Evolutionary conservation across 2,113 vertebrate species (phyloP), one percentile per base, ranked within the genome.

Genomic region (Phyllostomus hastatus): DNA sequence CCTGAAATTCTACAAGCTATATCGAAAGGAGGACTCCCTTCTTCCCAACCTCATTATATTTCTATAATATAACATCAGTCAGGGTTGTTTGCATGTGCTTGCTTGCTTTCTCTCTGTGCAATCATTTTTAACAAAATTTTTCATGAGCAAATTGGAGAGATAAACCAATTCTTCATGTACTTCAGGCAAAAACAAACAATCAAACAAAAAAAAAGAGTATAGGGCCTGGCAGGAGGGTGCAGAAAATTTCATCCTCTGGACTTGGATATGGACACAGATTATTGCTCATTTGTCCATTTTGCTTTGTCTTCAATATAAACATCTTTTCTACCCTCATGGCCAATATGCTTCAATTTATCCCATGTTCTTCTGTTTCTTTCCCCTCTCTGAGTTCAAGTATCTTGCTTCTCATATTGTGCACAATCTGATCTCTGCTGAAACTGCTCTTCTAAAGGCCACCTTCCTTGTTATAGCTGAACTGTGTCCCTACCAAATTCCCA

Each of bases 1-100:
- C 24, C 70, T 96, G 38, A 95, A 90, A 93, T 93, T 84, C 64
- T 87, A 24, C 46, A 93, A 92, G 61, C n/a, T 59, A 4, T n/a
- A 48, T 12, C 19, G 28, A 88, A 64, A 70, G 20, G 41, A 80
- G 14, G 19, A 38, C 4, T 82, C 41, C 33, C 10, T 43, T 26
- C 11, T 14, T 59, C 17, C 28, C 8, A n/a, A 11, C 20, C 41
- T 70, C 19, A 48, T 85, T 64, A n/a, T 28, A 38, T 26, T 61
- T 70, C 69, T 54, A 9, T 2, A 70, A 9, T 20, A 10, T 41
- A n/a, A 35, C 5, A 79, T 35, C 76, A 90, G 50, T 33, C 61
- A 50, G 16, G 6, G 6, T 43, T 35, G 31, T 24, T 43, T 48
- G 57, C 7, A 35, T 70, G 11, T 59, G 19, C 17, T 91, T 28